phyloP scores from a whole-genome alignment of 2,113 vertebrate species.

The Euleptes europaea region DNA sequence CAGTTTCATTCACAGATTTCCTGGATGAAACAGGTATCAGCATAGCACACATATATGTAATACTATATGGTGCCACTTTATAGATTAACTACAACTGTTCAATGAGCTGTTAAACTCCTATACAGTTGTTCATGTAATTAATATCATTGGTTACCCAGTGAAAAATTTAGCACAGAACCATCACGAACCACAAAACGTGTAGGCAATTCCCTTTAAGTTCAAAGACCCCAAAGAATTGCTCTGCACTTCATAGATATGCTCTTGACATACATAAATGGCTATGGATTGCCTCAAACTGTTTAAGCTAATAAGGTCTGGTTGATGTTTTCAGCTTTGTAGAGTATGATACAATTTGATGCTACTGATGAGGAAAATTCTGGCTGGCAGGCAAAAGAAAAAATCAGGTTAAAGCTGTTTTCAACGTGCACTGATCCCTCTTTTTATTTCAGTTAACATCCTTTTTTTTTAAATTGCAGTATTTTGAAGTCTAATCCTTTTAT shows the following conservation, averaged over 20 bases:
- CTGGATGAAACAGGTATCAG: too few species aligned
- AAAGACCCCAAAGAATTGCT: background rate
- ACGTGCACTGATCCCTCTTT: background rate
- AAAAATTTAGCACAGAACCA: background rate
- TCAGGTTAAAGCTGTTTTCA: background rate
- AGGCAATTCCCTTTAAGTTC: background rate
- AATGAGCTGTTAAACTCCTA: background rate
- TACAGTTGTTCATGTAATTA: background rate
- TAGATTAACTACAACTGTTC: too few species aligned
- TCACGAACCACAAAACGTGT: fast-evolving
- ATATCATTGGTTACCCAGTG: background rate
- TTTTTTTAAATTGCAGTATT: background rate
- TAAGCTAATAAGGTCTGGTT: background rate
- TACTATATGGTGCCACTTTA: too few species aligned
- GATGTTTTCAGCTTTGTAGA: background rate
- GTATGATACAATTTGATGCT: background rate
- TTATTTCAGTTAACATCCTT: background rate
- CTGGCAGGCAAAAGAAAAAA: background rate
- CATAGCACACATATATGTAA: too few species aligned
- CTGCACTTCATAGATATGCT: background rate
- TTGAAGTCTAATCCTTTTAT: background rate
- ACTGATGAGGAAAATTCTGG: background rate
- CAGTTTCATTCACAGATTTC: too few species aligned
- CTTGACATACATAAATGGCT: background rate
- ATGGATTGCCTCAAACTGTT: background rate